Evolutionary conservation across 2,888 invertebrate species (phyloP).

Genomic region (Noctua comes): DNA sequence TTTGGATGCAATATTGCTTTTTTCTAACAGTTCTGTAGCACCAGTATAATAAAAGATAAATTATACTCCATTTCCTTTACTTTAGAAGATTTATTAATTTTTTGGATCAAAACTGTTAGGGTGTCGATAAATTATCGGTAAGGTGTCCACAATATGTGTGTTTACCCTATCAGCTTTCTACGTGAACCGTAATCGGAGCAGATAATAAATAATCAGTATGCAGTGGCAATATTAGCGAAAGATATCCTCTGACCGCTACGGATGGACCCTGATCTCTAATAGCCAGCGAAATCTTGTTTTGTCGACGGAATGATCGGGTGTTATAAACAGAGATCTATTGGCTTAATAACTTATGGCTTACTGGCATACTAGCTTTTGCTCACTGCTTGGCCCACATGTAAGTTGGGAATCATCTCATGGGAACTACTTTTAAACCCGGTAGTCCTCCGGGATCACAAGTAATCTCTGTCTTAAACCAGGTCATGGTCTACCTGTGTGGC

Average conservation of each 20-base stretch:
- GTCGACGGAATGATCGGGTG: background rate
- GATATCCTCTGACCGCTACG: conserved; percentile 23
- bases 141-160: background rate
- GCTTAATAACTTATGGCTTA: background rate
- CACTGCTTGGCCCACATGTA: background rate
- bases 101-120: too few relatives aligned
- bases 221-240: conserved; percentile 18
- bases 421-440: background rate
- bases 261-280: conserved; percentile 25
- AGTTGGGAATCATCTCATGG: background rate
- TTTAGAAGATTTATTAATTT: too few relatives aligned
- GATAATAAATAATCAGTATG: conserved; percentile 11
- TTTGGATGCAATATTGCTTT: too few relatives aligned
- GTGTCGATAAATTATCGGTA: too few relatives aligned
- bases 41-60: too few relatives aligned
- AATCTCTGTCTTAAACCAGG: background rate
- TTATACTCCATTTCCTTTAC: too few relatives aligned
- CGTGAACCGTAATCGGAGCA: background rate
- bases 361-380: background rate
- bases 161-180: conserved; percentile 11
- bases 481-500: background rate
- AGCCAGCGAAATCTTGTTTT: conserved; percentile 37
- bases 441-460: background rate
- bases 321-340: conserved; percentile 4
- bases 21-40: too few relatives aligned